Percentiles rank a stretch among this genome's conserved stretches.
These are phyloP conservation scores for Hiodon tergisus DNA, from an alignment of 2,113 vertebrate species.

Conservation along the genomic window DNA sequence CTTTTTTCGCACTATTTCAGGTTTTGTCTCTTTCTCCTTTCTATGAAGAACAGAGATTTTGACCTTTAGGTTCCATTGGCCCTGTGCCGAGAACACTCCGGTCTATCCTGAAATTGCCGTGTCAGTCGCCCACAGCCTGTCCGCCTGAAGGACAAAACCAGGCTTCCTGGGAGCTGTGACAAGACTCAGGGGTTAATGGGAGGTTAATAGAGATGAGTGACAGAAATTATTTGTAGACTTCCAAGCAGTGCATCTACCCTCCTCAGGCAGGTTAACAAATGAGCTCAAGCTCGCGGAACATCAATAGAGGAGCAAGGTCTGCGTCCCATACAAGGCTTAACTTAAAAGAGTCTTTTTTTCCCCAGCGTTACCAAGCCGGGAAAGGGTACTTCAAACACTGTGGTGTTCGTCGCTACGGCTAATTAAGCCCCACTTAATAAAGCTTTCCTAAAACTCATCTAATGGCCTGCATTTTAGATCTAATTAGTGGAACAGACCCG, in stretches of 20 bases:
- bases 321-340: not conserved
- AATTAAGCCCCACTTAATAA: not conserved
- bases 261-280: not conserved
- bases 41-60: constrained; percentile 3
- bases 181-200: not conserved
- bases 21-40: not conserved
- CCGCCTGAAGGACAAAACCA: not conserved
- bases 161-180: not conserved
- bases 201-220: constrained; percentile 16
- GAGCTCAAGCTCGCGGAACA: not conserved
- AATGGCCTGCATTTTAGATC: not conserved
- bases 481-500: not conserved
- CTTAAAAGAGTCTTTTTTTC: too few species aligned
- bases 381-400: too few species aligned
- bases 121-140: not conserved
- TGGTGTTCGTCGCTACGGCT: not conserved
- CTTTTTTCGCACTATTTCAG: not conserved
- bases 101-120: not conserved
- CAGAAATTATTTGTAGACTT: not conserved
- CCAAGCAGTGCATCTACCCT: not conserved
- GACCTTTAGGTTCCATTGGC: constrained; percentile 1
- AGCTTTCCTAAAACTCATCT: not conserved
- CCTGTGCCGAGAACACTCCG: not conserved
- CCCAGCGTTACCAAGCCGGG: too few species aligned
- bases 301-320: not conserved